Percentiles rank a stretch among this genome's conserved stretches.
These are phyloP conservation scores for Cyprinodon brontotheroides DNA, from an alignment of 2,113 vertebrate species.

Conservation along the genomic window DNA sequence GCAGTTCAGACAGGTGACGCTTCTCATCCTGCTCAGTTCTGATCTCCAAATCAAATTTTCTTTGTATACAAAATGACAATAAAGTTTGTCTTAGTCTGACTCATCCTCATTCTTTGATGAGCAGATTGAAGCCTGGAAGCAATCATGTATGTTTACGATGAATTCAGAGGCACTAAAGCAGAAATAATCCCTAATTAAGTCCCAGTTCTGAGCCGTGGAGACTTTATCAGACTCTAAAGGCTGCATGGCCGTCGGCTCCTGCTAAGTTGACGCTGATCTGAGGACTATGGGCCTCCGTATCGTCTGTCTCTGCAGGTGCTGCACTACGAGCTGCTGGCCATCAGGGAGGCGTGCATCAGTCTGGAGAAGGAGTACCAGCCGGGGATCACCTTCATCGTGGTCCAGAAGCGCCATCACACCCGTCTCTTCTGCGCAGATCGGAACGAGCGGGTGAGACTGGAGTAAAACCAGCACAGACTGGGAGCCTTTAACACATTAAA, in stretches of 20 bases:
- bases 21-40: neutral
- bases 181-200: no score
- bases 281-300: neutral
- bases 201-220: no score
- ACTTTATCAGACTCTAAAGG: no score
- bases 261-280: no score
- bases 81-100: no score
- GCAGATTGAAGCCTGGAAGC: no score
- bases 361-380: constrained; percentile 98
- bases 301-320: constrained; percentile 81
- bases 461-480: neutral
- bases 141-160: no score
- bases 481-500: neutral
- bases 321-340: constrained; percentile 95
- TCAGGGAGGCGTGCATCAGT: constrained; percentile 96
- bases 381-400: constrained; percentile 96
- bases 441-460: constrained; percentile 89
- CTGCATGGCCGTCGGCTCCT: no score
- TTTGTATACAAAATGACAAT: no score
- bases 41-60: neutral
- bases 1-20: constrained; percentile 90
- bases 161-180: no score
- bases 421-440: constrained; percentile 95
- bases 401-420: constrained; percentile 96
- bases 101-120: no score